Conservation (phyloP, 2,888 invertebrate genomes). For the Glaucopsyche alexis region DNA sequence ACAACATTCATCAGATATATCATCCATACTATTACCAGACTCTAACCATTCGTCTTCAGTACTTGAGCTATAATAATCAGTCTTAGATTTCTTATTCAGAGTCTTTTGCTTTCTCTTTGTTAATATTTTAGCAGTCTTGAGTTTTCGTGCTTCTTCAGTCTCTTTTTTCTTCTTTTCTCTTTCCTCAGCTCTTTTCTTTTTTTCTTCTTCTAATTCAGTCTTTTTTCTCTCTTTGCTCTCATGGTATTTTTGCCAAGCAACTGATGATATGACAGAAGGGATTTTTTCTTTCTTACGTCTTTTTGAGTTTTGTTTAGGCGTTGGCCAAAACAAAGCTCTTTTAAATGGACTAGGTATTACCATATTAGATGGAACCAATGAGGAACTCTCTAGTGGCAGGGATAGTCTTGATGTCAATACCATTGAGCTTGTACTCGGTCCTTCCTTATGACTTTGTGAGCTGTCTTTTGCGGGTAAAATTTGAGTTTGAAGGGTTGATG, state of each 20-base stretch:
- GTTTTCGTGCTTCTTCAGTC: conserved; percentile 37
- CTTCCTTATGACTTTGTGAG: too few relatives aligned
- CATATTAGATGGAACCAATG: too few relatives aligned
- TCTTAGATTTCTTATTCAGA: conserved; percentile 33
- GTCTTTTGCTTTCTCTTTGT: conserved; percentile 35
- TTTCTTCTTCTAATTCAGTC: conserved; percentile 32
- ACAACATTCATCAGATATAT: not conserved
- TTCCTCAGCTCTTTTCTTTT: conserved; percentile 31
- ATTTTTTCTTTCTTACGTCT: conserved; percentile 37
- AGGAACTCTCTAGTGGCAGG: conserved; percentile 22
- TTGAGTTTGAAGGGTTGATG: too few relatives aligned
- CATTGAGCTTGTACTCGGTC: too few relatives aligned
- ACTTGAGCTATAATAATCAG: conserved; percentile 35
- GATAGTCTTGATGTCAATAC: not conserved
- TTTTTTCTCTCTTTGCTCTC: conserved; percentile 29
- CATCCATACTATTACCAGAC: conserved; percentile 15
- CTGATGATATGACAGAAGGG: conserved; percentile 32
- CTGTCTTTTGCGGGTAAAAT: too few relatives aligned
- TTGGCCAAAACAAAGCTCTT: conserved; percentile 40
- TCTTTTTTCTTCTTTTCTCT: conserved; percentile 35
- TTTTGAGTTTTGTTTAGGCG: conserved; percentile 39
- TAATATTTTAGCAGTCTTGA: conserved; percentile 36
- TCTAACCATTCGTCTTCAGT: conserved; percentile 27
- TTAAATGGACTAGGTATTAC: conserved; percentile 38
- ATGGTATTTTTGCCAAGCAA: conserved; percentile 29